A percentile compares a stretch with the other conserved stretches of the same genome.
These are phyloP conservation scores for Trichacis sp. DNA, from an alignment of 2,888 invertebrate genomes.

Conservation along the genomic window DNA sequence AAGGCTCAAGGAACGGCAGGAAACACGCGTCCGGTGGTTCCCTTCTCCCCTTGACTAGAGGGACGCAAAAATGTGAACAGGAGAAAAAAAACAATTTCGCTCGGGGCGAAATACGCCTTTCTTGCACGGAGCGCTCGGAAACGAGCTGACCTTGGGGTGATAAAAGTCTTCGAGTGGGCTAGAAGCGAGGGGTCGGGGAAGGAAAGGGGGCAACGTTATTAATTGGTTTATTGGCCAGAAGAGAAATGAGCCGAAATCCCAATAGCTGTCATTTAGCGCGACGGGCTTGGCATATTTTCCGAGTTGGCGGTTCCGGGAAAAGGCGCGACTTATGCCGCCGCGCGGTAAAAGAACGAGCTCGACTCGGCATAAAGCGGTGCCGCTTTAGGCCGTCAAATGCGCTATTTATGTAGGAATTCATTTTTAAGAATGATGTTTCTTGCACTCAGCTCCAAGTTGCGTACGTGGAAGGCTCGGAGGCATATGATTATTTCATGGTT, in stretches of 20 bases:
- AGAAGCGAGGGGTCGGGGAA: background rate
- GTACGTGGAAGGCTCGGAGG: background rate
- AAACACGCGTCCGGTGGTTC: constrained; percentile 23
- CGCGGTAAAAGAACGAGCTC: background rate
- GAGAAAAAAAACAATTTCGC: background rate
- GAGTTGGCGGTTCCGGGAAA: background rate
- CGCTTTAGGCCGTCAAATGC: constrained; percentile 2
- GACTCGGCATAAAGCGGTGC: background rate
- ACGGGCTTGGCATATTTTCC: background rate
- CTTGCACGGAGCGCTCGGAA: background rate
- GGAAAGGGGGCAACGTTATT: background rate
- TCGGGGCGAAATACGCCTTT: background rate
- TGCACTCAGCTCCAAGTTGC: background rate
- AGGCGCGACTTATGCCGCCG: background rate
- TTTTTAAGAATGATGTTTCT: constrained; percentile 1
- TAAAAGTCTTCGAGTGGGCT: background rate
- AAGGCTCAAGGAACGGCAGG: constrained; percentile 38
- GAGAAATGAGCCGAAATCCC: background rate
- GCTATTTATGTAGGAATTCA: constrained; percentile 10
- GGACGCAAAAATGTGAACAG: background rate
- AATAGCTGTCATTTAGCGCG: background rate
- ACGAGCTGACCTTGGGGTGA: constrained; percentile 1
- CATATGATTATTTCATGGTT: background rate
- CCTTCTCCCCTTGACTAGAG: too few species aligned
- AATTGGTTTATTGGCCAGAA: background rate